Evolutionary conservation across 1,140 invertebrate genomes (phyloP).

Genomic region (Anadara kagoshimensis): DNA sequence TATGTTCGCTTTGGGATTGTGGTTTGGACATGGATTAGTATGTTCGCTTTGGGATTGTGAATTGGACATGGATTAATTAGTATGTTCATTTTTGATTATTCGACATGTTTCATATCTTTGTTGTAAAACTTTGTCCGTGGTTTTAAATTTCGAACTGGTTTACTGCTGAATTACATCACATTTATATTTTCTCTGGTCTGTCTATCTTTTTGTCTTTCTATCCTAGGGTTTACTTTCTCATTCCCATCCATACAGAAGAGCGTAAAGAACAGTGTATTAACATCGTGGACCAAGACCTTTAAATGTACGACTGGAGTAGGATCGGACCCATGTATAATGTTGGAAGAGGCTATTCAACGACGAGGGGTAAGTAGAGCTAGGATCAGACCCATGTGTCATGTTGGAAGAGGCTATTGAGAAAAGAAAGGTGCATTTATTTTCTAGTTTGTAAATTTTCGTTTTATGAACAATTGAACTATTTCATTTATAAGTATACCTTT

Average conservation of each 20-base stretch:
- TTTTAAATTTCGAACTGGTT: too few species aligned
- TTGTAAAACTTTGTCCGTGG: too few species aligned
- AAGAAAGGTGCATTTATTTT: conserved; percentile 2
- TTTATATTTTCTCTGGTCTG: neutral
- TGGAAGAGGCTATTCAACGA: conserved; percentile 80
- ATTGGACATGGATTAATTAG: too few species aligned
- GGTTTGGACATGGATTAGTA: too few species aligned
- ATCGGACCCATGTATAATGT: conserved; percentile 87
- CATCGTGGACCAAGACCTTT: conserved; percentile 96
- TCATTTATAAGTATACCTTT: neutral
- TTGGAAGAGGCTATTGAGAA: conserved; percentile 81
- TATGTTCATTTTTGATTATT: too few species aligned
- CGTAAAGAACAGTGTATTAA: conserved; percentile 88
- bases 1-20: too few species aligned
- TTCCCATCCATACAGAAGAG: conserved; percentile 94
- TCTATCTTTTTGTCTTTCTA: neutral
- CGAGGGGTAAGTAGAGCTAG: conserved; percentile 77
- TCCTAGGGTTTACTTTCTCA: conserved; percentile 96
- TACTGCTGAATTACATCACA: too few species aligned
- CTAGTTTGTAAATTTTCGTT: neutral
- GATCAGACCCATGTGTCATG: conserved; percentile 87
- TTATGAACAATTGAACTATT: neutral
- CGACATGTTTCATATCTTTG: too few species aligned
- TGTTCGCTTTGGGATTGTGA: too few species aligned
- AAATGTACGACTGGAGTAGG: conserved; percentile 90